Evolutionary conservation across 2,888 invertebrate species (phyloP).

Genomic region (Thalpophila matura): DNA sequence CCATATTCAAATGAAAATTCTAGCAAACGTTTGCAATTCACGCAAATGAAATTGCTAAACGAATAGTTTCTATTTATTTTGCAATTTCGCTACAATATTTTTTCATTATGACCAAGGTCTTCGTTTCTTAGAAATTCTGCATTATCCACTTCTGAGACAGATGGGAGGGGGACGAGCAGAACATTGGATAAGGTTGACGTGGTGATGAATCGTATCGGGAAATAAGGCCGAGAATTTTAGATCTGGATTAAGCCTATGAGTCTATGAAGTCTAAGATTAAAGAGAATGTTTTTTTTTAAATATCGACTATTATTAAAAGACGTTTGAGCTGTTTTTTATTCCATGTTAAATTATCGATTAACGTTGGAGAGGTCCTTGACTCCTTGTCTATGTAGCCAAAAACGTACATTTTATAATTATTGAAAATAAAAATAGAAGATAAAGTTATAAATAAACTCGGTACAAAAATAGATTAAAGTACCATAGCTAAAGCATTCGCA

Average conservation of each 20-base stretch:
- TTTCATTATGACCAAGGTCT: slow-evolving; percentile 21
- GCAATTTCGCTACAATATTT: slow-evolving; percentile 27
- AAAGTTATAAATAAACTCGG: slow-evolving; percentile 6
- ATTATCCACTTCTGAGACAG: slow-evolving; percentile 10
- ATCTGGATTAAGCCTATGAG: background rate
- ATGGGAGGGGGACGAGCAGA: slow-evolving; percentile 3
- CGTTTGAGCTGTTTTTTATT: no score
- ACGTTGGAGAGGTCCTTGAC: background rate
- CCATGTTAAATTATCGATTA: background rate
- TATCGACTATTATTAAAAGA: no score
- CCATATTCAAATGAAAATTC: slow-evolving; percentile 17
- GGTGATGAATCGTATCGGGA: slow-evolving; percentile 3
- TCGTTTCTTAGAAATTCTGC: slow-evolving; percentile 27
- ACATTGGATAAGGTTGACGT: slow-evolving; percentile 32
- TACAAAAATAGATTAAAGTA: slow-evolving; percentile 29
- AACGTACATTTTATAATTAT: slow-evolving; percentile 2
- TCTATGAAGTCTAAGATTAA: background rate
- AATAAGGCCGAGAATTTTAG: no score
- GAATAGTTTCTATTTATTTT: slow-evolving; percentile 33
- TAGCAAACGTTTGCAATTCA: slow-evolving; percentile 26
- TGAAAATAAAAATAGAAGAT: slow-evolving; percentile 11
- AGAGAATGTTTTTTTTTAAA: no score
- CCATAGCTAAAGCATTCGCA: slow-evolving; percentile 25
- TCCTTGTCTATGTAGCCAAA: background rate
- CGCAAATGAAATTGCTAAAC: slow-evolving; percentile 24